These are phyloP conservation scores for Lepisosteus osseus DNA, from an alignment of 2,113 vertebrate genomes.

Conservation along the genomic window DNA sequence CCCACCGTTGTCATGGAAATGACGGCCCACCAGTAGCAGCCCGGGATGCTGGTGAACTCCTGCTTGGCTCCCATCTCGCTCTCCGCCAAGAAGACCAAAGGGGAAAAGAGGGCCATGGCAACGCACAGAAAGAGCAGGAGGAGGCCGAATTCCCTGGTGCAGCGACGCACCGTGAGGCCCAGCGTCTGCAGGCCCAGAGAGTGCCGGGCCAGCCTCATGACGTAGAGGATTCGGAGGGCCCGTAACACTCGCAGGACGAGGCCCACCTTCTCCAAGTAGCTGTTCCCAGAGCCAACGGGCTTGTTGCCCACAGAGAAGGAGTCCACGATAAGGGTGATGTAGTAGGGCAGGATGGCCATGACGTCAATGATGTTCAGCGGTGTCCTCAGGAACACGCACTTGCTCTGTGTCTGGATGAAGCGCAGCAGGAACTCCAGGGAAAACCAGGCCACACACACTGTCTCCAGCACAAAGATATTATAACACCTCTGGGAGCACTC, in stretches of 20 bases:
- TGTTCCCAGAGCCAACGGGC: conserved; percentile 71
- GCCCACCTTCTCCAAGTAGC: conserved; percentile 89
- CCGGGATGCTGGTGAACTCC: conserved; percentile 92
- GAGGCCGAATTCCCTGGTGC: conserved; percentile 86
- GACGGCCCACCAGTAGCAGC: conserved; percentile 96
- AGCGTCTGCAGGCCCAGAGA: conserved; percentile 89
- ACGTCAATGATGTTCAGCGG: conserved; percentile 90
- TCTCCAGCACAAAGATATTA: conserved; percentile 92
- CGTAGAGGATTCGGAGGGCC: conserved; percentile 89
- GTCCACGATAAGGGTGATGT: conserved; percentile 84
- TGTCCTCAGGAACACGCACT: conserved; percentile 85
- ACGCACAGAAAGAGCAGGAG: conserved; percentile 91
- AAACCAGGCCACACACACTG: conserved; percentile 93
- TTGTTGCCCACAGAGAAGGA: conserved; percentile 66
- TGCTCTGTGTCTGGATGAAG: conserved; percentile 89
- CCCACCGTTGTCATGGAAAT: conserved; percentile 98
- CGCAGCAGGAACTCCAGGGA: conserved; percentile 91
- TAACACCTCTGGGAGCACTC: conserved; percentile 87
- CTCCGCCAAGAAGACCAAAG: conserved; percentile 87
- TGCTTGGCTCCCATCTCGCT: conserved; percentile 91
- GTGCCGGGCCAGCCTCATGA: conserved; percentile 89
- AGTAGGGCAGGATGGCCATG: conserved; percentile 92
- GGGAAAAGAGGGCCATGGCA: conserved; percentile 91
- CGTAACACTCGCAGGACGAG: conserved; percentile 84
- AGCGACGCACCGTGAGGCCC: conserved; percentile 86